Evolutionary conservation across 2,888 invertebrate species (phyloP), one percentile per base, ranked within the genome.

Genomic region (Hofmannophila pseudospretella): DNA sequence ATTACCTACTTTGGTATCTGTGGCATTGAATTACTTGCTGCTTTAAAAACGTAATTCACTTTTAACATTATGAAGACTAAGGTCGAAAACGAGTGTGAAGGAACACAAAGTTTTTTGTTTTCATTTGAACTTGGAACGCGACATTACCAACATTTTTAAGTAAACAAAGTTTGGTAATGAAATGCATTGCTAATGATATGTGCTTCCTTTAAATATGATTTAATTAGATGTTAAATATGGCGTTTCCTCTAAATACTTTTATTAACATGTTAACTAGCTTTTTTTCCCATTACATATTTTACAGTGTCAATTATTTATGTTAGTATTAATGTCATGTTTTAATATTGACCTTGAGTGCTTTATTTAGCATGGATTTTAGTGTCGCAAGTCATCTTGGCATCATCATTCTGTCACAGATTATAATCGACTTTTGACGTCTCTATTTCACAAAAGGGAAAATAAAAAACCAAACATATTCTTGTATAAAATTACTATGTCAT

Each of bases 401-500:
- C n/a, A n/a, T n/a, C n/a, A n/a, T n/a, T n/a, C n/a, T n/a, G n/a
- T n/a, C n/a, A n/a, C n/a, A n/a, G n/a, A n/a, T n/a, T n/a, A n/a
- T n/a, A n/a, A n/a, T n/a, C n/a, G 4, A 5, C 11, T 11, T 27
- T 10, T 4, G 11, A 12, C 7, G 7, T 27, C 5, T 27, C 11
- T 11, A 4, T 27, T 27, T 27, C 7, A 9, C 5, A 19, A 9
- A 5, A 5, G 12, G 1, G 2, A 7, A 27, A 27, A 27, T 10
- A 27, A 27, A 27, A 27, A 5, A 11, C 4, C n/a, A 1, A n/a
- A n/a, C n/a, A n/a, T n/a, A 11, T 27, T 27, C n/a, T 23, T 27
- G 13, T 35, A 20, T 34, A 34, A 34, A 41, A 41, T 36, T 34
- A 41, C 37, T 41, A 34, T 33, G 25, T 73, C 79, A 77, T 84